Conservation (phyloP, 2,888 invertebrate species). For the Ernsta delagoae region DNA sequence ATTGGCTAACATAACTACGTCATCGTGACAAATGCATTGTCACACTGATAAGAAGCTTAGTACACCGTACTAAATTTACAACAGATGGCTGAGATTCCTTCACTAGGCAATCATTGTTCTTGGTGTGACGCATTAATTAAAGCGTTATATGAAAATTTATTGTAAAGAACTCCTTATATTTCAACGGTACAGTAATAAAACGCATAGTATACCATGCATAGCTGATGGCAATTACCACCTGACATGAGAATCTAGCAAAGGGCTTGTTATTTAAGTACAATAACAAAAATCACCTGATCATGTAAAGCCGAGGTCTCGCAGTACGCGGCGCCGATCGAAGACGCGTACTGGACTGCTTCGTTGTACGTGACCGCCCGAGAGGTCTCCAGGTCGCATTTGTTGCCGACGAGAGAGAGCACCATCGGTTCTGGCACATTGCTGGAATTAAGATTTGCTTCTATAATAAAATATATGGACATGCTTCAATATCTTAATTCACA, state of each 20-base stretch:
- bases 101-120: too few relatives aligned
- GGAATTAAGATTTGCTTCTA: too few relatives aligned
- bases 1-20: background rate
- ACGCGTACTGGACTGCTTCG: slow-evolving; percentile 91
- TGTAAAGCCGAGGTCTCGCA: slow-evolving; percentile 93
- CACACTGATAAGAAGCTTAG: too few relatives aligned
- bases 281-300: slow-evolving; percentile 81
- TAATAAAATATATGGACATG: too few relatives aligned
- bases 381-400: slow-evolving; percentile 91
- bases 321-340: slow-evolving; percentile 92
- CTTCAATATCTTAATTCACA: too few relatives aligned
- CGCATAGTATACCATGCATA: background rate
- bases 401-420: slow-evolving; percentile 92
- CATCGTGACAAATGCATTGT: too few relatives aligned
- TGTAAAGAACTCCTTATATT: background rate
- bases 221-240: background rate
- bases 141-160: background rate
- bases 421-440: slow-evolving; percentile 92
- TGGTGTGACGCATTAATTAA: background rate
- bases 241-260: background rate
- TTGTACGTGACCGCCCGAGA: slow-evolving; percentile 86
- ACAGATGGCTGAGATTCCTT: too few relatives aligned
- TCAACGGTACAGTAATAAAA: background rate
- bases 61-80: too few relatives aligned
- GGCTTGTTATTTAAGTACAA: too few relatives aligned